These are phyloP conservation scores for Rallus crepitans DNA, from an alignment of 2,797 vertebrate species.

Conservation along the genomic window DNA sequence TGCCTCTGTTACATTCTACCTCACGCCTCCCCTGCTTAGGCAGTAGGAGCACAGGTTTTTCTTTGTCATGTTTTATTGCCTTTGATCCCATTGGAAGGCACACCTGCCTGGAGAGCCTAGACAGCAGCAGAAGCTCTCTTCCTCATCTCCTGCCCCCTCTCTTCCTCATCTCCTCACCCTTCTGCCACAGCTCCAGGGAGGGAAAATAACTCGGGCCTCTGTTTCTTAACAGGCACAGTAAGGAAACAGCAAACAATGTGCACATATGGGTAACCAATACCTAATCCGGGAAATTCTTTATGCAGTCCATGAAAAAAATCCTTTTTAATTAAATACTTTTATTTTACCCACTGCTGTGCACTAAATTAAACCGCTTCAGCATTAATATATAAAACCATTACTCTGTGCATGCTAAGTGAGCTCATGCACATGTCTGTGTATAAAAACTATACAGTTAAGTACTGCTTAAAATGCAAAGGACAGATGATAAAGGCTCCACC, in stretches of 20 bases:
- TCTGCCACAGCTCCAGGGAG: background rate
- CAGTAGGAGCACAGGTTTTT: background rate
- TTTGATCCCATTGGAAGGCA: background rate
- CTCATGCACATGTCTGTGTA: background rate
- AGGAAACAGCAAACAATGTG: background rate
- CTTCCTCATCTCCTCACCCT: no score
- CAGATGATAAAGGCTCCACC: slow-evolving; percentile 7
- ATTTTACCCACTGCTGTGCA: slow-evolving; percentile 48
- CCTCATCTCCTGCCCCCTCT: background rate
- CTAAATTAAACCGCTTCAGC: slow-evolving; percentile 48
- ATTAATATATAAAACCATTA: slow-evolving; percentile 43
- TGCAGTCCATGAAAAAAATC: slow-evolving; percentile 12
- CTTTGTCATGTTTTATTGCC: background rate
- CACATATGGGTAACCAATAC: background rate
- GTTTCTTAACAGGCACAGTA: background rate
- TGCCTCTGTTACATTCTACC: background rate
- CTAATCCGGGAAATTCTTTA: slow-evolving; percentile 28
- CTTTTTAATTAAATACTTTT: slow-evolving; percentile 64
- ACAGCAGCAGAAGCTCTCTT: accelerated
- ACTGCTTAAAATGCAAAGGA: slow-evolving; percentile 53
- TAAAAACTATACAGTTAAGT: slow-evolving; percentile 31
- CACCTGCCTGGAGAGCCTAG: background rate
- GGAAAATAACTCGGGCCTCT: background rate
- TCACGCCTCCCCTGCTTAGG: background rate
- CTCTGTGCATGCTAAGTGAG: background rate